Conservation (phyloP, 2,113 vertebrate genomes). For the Actenoides hombroni region DNA sequence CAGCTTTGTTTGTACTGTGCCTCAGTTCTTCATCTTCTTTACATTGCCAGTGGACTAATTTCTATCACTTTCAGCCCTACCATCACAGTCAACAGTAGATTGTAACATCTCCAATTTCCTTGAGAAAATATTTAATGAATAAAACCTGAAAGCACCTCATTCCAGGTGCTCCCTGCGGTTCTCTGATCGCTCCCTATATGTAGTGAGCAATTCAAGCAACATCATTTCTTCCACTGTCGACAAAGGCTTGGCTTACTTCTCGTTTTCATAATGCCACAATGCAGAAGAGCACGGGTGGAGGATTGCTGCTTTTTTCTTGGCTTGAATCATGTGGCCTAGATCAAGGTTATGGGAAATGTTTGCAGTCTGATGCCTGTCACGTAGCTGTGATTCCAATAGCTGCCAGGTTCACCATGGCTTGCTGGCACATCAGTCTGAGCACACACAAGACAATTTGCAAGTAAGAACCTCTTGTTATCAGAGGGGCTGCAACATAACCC, state of each 20-base stretch:
- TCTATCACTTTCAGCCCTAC: not conserved
- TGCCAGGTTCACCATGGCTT: not conserved
- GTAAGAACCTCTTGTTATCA: not conserved
- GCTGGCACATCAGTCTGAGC: not conserved
- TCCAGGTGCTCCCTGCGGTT: accelerated
- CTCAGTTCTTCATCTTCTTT: not conserved
- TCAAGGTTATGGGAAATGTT: not conserved
- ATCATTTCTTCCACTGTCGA: not conserved
- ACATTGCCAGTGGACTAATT: not conserved
- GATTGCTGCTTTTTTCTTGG: not conserved
- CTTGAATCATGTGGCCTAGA: not conserved
- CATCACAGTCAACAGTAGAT: not conserved
- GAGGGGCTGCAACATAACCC: not conserved
- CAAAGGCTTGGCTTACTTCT: not conserved
- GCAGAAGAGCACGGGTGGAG: not conserved
- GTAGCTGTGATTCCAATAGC: not conserved
- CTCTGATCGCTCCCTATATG: not conserved
- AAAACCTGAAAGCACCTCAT: not conserved
- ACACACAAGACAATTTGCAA: not conserved
- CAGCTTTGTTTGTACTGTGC: not conserved
- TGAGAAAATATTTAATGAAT: not conserved
- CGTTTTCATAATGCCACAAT: not conserved
- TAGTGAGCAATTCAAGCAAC: not conserved
- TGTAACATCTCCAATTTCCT: not conserved
- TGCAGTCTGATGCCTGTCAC: not conserved